Conservation (phyloP, 64 coral and sea anemone genomes). For the Cladopsammia gracilis region DNA sequence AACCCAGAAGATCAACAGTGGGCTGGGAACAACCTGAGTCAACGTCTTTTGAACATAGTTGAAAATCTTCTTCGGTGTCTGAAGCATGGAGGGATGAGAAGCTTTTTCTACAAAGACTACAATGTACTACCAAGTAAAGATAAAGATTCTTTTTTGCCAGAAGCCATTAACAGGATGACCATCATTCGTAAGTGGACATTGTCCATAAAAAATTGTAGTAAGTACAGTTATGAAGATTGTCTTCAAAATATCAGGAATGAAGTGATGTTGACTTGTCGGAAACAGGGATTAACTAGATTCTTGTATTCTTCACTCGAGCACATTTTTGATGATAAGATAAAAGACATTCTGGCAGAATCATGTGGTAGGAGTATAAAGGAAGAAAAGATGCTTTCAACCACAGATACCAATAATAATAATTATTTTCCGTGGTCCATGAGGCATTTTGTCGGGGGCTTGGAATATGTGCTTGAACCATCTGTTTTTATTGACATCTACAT, state of each 20-base stretch:
- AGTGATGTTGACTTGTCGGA: not conserved
- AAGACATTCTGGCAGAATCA: not conserved
- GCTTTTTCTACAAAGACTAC: slow-evolving; percentile 54
- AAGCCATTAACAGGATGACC: not conserved
- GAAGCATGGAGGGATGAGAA: slow-evolving; percentile 14
- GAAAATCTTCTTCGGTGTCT: not conserved
- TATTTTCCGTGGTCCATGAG: not conserved
- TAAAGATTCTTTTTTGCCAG: not conserved
- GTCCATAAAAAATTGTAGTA: not conserved
- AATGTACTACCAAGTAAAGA: not conserved
- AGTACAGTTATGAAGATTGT: slow-evolving; percentile 13
- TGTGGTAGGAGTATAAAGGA: not conserved
- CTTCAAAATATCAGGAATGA: not conserved
- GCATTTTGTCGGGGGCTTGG: not conserved
- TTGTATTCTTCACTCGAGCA: not conserved
- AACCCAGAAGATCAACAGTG: not conserved
- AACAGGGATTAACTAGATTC: not conserved
- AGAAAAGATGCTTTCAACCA: too few relatives aligned
- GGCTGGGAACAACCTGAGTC: not conserved
- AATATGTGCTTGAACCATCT: not conserved
- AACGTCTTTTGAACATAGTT: slow-evolving; percentile 27
- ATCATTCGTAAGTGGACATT: not conserved
- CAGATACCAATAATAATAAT: too few relatives aligned
- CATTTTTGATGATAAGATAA: not conserved
- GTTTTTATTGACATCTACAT: not conserved